Conservation (phyloP, 2,888 invertebrate genomes). For the Epinotia demarniana region DNA sequence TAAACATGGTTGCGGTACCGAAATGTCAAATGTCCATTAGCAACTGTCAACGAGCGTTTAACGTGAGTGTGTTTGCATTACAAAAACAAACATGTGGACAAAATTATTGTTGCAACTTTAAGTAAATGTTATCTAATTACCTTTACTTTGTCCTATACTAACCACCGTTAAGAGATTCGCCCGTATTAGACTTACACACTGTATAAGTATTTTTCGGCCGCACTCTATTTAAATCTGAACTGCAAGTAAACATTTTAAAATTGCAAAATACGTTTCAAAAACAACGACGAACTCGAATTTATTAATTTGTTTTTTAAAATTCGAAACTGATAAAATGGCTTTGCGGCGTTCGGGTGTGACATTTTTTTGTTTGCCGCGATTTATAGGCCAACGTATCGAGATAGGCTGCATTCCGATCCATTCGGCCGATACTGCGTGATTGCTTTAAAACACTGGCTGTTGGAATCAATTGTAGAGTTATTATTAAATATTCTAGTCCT, state of each 20-base stretch:
- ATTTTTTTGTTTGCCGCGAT: constrained; percentile 25
- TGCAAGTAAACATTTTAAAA: constrained; percentile 18
- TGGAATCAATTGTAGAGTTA: not conserved
- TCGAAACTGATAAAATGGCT: constrained; percentile 41
- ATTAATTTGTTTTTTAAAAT: constrained; percentile 43
- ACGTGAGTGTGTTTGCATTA: no score
- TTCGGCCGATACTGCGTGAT: constrained; percentile 33
- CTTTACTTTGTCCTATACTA: no score
- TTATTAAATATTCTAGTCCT: not conserved
- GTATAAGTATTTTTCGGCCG: not conserved
- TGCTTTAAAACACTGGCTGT: constrained; percentile 26
- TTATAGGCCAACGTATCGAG: constrained; percentile 26
- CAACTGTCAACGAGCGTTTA: no score
- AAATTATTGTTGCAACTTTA: no score
- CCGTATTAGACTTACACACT: no score
- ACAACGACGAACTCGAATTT: constrained; percentile 27
- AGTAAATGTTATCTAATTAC: no score
- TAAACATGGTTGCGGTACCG: no score
- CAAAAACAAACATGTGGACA: no score
- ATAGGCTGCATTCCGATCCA: constrained; percentile 20
- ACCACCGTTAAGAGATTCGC: no score
- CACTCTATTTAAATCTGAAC: constrained; percentile 11
- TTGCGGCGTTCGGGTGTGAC: constrained; percentile 28
- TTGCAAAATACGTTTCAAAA: constrained; percentile 29
- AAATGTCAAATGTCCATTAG: no score